Evolutionary conservation across 2,797 vertebrate genomes (phyloP).

Genomic region (Acridotheres tristis): DNA sequence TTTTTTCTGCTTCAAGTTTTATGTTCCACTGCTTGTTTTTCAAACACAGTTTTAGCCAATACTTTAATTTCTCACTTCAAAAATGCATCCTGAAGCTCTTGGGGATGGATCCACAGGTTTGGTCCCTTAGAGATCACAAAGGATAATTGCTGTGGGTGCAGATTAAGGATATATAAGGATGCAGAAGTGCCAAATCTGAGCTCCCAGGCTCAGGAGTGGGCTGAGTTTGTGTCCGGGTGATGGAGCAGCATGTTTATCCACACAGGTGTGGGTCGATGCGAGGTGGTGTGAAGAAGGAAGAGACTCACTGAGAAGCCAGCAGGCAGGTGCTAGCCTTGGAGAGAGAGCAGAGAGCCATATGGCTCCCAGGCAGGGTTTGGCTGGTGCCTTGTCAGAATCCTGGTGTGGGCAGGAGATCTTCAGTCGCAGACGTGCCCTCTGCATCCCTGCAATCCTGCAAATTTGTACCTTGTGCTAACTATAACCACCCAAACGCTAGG

Average conservation of each 20-base stretch:
- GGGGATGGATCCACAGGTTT: neutral
- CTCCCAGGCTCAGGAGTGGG: neutral
- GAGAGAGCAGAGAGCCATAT: neutral
- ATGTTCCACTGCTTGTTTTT: neutral
- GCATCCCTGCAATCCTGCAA: neutral
- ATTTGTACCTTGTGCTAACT: neutral
- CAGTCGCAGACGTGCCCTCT: neutral
- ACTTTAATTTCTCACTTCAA: neutral
- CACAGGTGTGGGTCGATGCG: neutral
- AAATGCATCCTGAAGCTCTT: neutral
- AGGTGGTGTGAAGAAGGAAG: neutral
- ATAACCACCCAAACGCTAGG: neutral
- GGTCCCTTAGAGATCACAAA: neutral
- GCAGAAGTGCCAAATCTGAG: neutral
- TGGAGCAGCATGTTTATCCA: neutral
- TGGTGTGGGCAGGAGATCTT: neutral
- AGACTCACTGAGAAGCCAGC: neutral
- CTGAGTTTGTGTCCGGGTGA: neutral
- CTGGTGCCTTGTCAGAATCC: neutral
- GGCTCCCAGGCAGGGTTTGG: neutral
- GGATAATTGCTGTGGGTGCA: neutral
- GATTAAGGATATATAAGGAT: neutral
- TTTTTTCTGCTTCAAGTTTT: neutral
- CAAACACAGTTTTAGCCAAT: rapidly evolving
- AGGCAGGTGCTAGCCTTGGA: neutral